Evolutionary conservation across 2,797 vertebrate species (phyloP), one percentile per base, ranked within the genome.

Genomic region (Paguma larvata): DNA sequence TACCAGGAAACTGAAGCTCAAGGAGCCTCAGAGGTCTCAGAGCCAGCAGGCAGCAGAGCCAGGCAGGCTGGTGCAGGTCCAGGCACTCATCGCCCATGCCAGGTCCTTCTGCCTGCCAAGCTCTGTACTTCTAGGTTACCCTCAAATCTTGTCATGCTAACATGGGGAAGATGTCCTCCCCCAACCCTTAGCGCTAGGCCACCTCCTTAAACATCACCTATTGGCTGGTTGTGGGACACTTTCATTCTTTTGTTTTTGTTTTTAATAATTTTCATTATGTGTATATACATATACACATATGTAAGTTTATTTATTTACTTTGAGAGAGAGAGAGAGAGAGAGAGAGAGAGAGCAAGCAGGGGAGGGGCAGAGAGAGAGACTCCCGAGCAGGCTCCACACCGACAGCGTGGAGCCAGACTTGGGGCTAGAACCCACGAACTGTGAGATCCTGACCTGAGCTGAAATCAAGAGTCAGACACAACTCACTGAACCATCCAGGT

Each of bases 21-120:
- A 77, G 67, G 18, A 62, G 30, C 10, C 51, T 91, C 63, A 0
- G 1, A 9, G n/a, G 48, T 48, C 62, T 93, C 72, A 21, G 13
- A 85, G 70, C 18, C 46, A 21, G 48, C 21, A 18, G 73, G n/a
- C 30, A 53, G 44, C 72, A 78, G 16, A 78, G 5, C 27, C 67
- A 63, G 51, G 77, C 15, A 53, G n/a, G n/a, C 6, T 18, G 80
- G 30, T 30, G 41, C 6, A 2, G 25, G 38, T 12, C 70, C 48
- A 51, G 30, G 16, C 2, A 8, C n/a, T 85, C 5, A 14, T 12
- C 18, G 44, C 68, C 3, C 3, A 1, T 11, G n/a, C 18, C 2
- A 0, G 6, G 3, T 27, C 41, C n/a, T 82, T 70, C 44, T 44
- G 63, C 8, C 44, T 27, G 38, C 34, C 9, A 1, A 59, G 75